These are phyloP conservation scores for Sebastes trivittatus DNA, from an alignment of 2,797 vertebrate genomes.

Conservation along the genomic window DNA sequence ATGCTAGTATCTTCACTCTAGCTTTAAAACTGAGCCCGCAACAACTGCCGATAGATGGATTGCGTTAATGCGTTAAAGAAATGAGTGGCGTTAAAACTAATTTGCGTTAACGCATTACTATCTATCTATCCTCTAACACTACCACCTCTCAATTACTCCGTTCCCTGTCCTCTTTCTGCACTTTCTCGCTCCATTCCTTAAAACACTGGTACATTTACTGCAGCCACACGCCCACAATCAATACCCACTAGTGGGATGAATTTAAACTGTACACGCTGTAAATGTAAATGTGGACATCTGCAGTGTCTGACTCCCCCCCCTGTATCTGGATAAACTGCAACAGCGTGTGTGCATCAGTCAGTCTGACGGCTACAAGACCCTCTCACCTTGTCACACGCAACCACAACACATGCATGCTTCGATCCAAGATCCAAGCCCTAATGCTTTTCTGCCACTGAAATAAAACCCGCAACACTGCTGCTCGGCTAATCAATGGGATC, in stretches of 20 bases:
- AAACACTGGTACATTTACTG: constrained; percentile 13
- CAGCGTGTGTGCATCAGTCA: constrained; percentile 16
- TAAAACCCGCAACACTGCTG: constrained; percentile 81
- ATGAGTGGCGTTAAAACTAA: too few species aligned
- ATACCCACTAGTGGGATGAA: constrained; percentile 32
- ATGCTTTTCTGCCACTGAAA: constrained; percentile 84
- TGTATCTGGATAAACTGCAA: constrained; percentile 2
- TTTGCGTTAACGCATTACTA: neutral
- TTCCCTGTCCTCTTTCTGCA: neutral
- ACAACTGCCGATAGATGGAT: too few species aligned
- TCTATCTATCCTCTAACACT: constrained; percentile 2
- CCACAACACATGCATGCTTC: constrained; percentile 58
- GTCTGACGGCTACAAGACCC: constrained; percentile 8
- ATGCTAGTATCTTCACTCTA: too few species aligned
- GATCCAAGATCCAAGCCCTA: constrained; percentile 75
- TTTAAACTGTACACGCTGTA: constrained; percentile 23
- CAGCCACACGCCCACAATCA: constrained; percentile 24
- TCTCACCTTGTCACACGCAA: constrained; percentile 59
- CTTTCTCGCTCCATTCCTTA: neutral
- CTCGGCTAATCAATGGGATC: constrained; percentile 84
- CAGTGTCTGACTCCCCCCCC: neutral
- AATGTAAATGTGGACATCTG: constrained; percentile 39
- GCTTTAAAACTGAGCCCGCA: too few species aligned
- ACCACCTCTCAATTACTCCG: neutral
- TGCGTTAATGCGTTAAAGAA: too few species aligned